phyloP scores from a whole-genome alignment of 2,888 invertebrate genomes.

The Drosophila dives region DNA sequence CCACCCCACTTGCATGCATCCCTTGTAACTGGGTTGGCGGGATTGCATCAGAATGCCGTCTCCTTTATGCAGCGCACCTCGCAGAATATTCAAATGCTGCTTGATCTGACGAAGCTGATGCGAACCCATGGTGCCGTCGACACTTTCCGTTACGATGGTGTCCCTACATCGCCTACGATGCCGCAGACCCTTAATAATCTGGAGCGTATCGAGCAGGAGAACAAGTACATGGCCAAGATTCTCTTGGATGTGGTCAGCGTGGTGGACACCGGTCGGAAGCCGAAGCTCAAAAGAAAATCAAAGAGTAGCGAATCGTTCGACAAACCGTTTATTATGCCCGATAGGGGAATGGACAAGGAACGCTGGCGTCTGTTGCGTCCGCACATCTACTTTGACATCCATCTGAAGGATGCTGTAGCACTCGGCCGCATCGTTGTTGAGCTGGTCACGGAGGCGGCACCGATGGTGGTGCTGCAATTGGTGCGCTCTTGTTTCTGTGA shows the following conservation, averaged over 20 bases:
- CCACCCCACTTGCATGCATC: slow-evolving; percentile 48
- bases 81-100: slow-evolving; percentile 54
- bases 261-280: slow-evolving; percentile 48
- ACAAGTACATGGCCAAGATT: slow-evolving; percentile 50
- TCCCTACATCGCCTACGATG: slow-evolving; percentile 31
- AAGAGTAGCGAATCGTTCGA: not conserved
- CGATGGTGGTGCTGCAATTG: slow-evolving; percentile 68
- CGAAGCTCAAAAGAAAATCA: not conserved
- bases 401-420: slow-evolving; percentile 57
- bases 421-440: slow-evolving; percentile 70
- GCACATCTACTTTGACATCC: slow-evolving; percentile 69
- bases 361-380: slow-evolving; percentile 66
- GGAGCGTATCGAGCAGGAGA: slow-evolving; percentile 49
- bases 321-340: slow-evolving; percentile 18
- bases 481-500: slow-evolving; percentile 55
- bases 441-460: slow-evolving; percentile 75
- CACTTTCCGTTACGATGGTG: slow-evolving; percentile 52
- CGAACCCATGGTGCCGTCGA: slow-evolving; percentile 59
- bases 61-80: slow-evolving; percentile 47
- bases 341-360: slow-evolving; percentile 31
- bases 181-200: slow-evolving; percentile 21
- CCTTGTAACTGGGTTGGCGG: slow-evolving; percentile 46
- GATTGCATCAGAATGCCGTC: slow-evolving; percentile 41
- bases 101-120: slow-evolving; percentile 43
- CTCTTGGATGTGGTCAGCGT: slow-evolving; percentile 43